Base-by-base conservation (phyloP, 1,140 invertebrate genomes). In the Drosophila pseudoobscura region DNA sequence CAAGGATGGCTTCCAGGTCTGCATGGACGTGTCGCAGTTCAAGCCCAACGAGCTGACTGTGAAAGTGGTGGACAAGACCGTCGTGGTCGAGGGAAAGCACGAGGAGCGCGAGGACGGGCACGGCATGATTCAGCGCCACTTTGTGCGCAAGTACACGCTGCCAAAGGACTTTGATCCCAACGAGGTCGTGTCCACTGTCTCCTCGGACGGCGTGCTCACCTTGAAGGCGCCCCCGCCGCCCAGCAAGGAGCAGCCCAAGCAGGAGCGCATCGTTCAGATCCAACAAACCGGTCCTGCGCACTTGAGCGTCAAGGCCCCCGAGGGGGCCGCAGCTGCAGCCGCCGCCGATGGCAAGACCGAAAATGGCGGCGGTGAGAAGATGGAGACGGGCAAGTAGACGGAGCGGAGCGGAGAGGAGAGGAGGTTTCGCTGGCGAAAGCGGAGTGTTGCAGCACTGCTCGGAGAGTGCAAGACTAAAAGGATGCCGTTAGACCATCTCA, bases 1-100 rank as follows among this genome's bases (percentile, higher is more conserved):
- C 50, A 94, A 94, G 43, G 93, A 95, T 55, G 93, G 93, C 20
- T 95, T 95, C 68, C 93, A 96, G 90, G 94, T 95, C 0, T 94
- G 94, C 66, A 90, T 97, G 80, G 97, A 98, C 84, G 96, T 98
- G 0, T 95, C 96, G 22, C 96, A 98, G 76, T 98, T 98, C 91
- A 92, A 94, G 41, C 96, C 97, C 0, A 94, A 96, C 31, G 97
- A 98, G 90, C 95, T 98, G 9, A 93, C 94, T 2, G 96, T 98
- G 1, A 97, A 96, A 89, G 96, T 95, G 0, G 94, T 95, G 0
- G 96, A 96, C 63, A 95, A 95, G 39, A 93, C 92, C 1, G 92
- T 96, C 0, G 90, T 95, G 6, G 93, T 96, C 2, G 94, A 95
- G 71, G 95, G 94, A 2, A 96, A 95, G 75, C 95, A 96, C 53